Conservation (phyloP, 2,888 invertebrate genomes). For the Hedychridium roseum region DNA sequence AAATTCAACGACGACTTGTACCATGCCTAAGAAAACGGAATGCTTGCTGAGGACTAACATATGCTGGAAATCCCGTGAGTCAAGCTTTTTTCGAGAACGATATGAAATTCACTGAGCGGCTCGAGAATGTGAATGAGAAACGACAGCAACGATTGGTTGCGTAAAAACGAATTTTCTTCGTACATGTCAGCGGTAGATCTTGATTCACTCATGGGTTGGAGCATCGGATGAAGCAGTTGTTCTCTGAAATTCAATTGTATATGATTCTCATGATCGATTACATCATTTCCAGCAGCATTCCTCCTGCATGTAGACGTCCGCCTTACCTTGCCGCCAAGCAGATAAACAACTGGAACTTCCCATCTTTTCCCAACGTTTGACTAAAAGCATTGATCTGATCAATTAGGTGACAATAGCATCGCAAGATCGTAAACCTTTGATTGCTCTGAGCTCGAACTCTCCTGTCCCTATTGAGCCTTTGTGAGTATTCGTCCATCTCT, state of each 20-base stretch:
- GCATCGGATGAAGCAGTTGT: slow-evolving; percentile 88
- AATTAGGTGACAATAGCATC: slow-evolving; percentile 88
- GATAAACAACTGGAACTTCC: slow-evolving; percentile 96
- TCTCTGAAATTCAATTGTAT: slow-evolving; percentile 75
- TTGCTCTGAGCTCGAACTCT: slow-evolving; percentile 50
- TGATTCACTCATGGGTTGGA: slow-evolving; percentile 89
- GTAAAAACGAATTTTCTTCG: slow-evolving; percentile 93
- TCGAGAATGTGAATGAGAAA: slow-evolving; percentile 91
- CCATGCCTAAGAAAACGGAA: slow-evolving; percentile 22
- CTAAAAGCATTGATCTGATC: slow-evolving; percentile 88
- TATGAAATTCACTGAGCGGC: slow-evolving; percentile 88
- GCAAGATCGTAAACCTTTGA: slow-evolving; percentile 72
- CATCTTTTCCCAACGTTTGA: slow-evolving; percentile 93
- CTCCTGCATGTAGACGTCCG: too few relatives aligned
- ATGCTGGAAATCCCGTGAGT: slow-evolving; percentile 72
- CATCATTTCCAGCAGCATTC: too few relatives aligned
- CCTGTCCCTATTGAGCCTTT: slow-evolving; percentile 52
- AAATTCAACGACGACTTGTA: neutral
- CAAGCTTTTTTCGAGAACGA: slow-evolving; percentile 85
- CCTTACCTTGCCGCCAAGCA: slow-evolving; percentile 89
- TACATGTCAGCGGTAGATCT: slow-evolving; percentile 93
- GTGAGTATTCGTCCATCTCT: slow-evolving; percentile 65
- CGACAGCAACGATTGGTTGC: slow-evolving; percentile 84
- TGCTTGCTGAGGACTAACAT: slow-evolving; percentile 44
- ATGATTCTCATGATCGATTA: too few relatives aligned